Conservation (phyloP, 2,888 invertebrate genomes). For the Trichopria drosophilae region DNA sequence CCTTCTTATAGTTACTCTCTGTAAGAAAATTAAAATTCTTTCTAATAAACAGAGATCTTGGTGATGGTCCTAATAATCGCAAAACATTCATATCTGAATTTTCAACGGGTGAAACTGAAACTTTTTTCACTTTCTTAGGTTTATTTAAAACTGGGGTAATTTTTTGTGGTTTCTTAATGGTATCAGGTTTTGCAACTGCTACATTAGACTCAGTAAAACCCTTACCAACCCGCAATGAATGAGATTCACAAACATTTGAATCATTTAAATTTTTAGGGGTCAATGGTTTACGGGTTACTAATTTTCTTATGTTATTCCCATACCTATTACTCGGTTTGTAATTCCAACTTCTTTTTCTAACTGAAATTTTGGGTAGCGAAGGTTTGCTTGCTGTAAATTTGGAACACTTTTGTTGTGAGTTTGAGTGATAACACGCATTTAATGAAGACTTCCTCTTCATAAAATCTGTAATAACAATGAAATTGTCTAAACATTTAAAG, state of each 20-base stretch:
- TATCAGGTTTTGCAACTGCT: too few relatives aligned
- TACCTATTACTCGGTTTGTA: constrained; percentile 53
- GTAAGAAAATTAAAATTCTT: constrained; percentile 33
- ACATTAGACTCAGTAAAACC: too few relatives aligned
- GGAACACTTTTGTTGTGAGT: constrained; percentile 25
- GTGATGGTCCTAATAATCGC: constrained; percentile 32
- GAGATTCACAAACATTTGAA: too few relatives aligned
- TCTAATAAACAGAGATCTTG: constrained; percentile 37
- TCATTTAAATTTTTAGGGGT: too few relatives aligned
- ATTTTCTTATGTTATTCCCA: too few relatives aligned
- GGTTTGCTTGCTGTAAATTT: constrained; percentile 16
- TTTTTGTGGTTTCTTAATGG: too few relatives aligned
- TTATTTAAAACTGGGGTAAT: too few relatives aligned
- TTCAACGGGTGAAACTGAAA: not conserved
- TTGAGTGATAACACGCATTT: constrained; percentile 43
- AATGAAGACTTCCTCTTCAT: constrained; percentile 37
- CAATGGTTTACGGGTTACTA: too few relatives aligned
- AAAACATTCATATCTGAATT: constrained; percentile 26
- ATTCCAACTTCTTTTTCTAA: constrained; percentile 38
- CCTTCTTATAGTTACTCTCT: constrained; percentile 13
- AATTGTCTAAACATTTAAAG: constrained; percentile 17
- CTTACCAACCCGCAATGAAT: too few relatives aligned
- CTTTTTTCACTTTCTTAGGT: too few relatives aligned
- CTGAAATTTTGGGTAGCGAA: constrained; percentile 29
- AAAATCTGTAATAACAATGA: constrained; percentile 21